These are phyloP conservation scores for Barnardius zonarius DNA, from an alignment of 2,113 vertebrate genomes.

Conservation along the genomic window DNA sequence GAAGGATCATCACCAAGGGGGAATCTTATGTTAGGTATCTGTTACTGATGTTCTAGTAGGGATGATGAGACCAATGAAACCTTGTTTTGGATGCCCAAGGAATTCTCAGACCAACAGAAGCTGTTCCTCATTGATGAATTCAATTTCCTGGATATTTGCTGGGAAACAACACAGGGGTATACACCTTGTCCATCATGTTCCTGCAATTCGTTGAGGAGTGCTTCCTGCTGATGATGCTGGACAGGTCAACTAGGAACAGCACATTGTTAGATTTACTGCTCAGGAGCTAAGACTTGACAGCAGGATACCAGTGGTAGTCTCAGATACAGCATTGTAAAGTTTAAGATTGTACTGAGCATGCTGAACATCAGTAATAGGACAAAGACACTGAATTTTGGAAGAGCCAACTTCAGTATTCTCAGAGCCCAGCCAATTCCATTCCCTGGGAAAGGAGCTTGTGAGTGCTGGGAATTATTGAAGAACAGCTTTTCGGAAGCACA, in stretches of 20 bases:
- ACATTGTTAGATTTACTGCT: not conserved
- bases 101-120: not conserved
- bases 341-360: not conserved
- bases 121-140: not conserved
- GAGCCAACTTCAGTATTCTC: not conserved
- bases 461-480: not conserved
- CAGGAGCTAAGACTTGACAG: not conserved
- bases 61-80: accelerated
- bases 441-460: not conserved
- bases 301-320: no score
- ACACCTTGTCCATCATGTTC: not conserved
- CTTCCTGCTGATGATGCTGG: not conserved
- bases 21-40: not conserved
- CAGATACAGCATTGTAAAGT: not conserved
- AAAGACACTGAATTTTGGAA: not conserved
- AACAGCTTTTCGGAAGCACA: not conserved
- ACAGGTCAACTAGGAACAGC: not conserved
- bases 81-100: not conserved
- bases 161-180: accelerated
- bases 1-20: not conserved
- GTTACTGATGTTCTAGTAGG: not conserved
- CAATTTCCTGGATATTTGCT: not conserved
- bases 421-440: not conserved
- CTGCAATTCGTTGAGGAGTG: not conserved
- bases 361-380: not conserved